A percentile compares a stretch with the other conserved stretches of the same genome.
Conservation (phyloP, 2,888 invertebrate species). For the Bellardia bayeri region DNA sequence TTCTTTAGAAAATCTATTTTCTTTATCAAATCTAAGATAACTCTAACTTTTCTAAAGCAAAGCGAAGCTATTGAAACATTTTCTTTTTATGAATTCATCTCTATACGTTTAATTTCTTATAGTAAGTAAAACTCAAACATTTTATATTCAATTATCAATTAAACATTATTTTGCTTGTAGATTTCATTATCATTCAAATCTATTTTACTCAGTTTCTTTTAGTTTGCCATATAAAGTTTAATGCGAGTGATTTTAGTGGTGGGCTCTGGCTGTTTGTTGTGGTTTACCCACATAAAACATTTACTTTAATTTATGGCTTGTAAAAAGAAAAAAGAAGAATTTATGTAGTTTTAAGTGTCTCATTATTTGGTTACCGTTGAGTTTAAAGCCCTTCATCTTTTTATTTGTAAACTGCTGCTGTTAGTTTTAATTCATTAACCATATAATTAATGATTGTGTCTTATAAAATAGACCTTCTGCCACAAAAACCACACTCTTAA, state of each 20-base stretch:
- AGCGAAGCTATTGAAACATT: not conserved
- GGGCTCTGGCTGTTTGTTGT: not conserved
- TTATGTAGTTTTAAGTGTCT: not conserved
- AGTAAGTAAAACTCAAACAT: too few relatives aligned
- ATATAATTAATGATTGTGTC: constrained; percentile 50
- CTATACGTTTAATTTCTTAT: too few relatives aligned
- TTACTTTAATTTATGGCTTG: not conserved
- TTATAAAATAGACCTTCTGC: not conserved
- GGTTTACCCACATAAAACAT: not conserved
- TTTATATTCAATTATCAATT: too few relatives aligned
- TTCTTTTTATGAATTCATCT: too few relatives aligned
- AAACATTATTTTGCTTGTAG: too few relatives aligned
- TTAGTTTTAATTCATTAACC: constrained; percentile 46
- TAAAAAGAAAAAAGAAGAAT: not conserved
- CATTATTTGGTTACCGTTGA: too few relatives aligned
- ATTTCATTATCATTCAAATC: too few relatives aligned
- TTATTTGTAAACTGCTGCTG: not conserved
- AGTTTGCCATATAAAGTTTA: too few relatives aligned
- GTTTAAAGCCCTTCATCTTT: not conserved
- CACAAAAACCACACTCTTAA: too few relatives aligned
- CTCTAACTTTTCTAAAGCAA: not conserved
- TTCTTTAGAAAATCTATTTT: not conserved
- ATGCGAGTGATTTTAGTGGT: too few relatives aligned
- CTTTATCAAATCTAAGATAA: not conserved
- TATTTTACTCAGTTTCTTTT: too few relatives aligned